Base-by-base conservation (phyloP, 2,888 invertebrate genomes). In the Conops quadrifasciatus region DNA sequence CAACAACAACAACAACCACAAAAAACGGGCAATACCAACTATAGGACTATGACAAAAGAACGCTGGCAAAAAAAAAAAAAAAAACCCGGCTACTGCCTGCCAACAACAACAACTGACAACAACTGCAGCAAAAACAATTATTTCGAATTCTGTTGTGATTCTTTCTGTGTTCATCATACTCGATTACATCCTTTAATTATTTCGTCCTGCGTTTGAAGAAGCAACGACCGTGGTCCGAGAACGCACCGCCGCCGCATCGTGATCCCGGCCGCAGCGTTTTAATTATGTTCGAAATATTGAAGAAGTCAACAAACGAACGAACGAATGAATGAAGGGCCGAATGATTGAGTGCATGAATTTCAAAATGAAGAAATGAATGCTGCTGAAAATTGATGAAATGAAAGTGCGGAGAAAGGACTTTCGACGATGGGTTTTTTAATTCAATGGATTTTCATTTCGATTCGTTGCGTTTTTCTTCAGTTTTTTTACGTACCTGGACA, bases 151-250 rank as follows among this genome's bases (percentile, higher is more conserved):
- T 62, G 53, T 49, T 26, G 28, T 60, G 51, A 19, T 66, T 73
- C 75, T 75, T 73, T 45, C 24, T 26, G 19, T 60, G 51, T 16
- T 66, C 74, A 75, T 75, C 73, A 47, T 59, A 59, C 64, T 62
- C 65, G 75, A 65, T 67, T 70, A 67, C 67, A 69, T 73, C 67
- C 72, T 67, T 71, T 72, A 49, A 62, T 64, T 60, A 63, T 26
- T 67, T 69, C 63, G 70, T 58, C 67, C 62, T 70, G 64, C 63
- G 67, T 64, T 70, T 63, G 67, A 47, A 53, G 36, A 26, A 49
- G 4, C 64, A 19, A 47, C 21, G 47, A 64, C 9, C 3, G n/a
- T n/a, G n/a, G n/a, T n/a, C n/a, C n/a, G n/a, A n/a, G 65, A 51
- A 49, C 63, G 43, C 36, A 19, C 43, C 43, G 7, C 4, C 36